phyloP scores from a whole-genome alignment of 2,113 vertebrate species.

The Fregata magnificens region DNA sequence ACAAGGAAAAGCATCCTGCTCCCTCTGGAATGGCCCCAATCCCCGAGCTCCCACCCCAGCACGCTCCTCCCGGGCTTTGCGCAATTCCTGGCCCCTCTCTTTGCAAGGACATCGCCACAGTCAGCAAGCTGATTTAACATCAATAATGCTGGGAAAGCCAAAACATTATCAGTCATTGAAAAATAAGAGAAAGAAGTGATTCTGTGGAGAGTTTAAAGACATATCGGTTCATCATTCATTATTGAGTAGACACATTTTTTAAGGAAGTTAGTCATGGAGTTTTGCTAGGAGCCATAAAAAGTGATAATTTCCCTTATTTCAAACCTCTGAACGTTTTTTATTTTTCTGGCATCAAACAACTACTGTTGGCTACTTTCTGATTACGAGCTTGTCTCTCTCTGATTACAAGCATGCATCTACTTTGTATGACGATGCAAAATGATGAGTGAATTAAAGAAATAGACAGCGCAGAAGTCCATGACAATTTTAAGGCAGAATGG shows the following conservation, averaged over 20 bases:
- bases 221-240: background rate
- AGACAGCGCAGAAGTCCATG: background rate
- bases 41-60: background rate
- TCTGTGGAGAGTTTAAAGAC: background rate
- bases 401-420: background rate
- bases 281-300: conserved; percentile 1
- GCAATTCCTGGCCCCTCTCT: background rate
- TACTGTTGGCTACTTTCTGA: background rate
- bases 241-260: background rate
- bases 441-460: background rate
- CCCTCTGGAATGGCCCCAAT: rapidly evolving
- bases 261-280: background rate
- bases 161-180: background rate
- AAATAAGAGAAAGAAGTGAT: background rate
- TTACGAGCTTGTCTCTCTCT: background rate
- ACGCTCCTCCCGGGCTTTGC: background rate
- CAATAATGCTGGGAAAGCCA: background rate
- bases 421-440: background rate
- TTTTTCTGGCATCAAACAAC: background rate
- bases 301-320: background rate
- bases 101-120: background rate
- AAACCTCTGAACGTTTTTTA: background rate
- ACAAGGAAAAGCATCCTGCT: background rate
- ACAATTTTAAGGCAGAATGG: background rate
- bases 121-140: background rate